Conservation (phyloP, 92 coral and sea anemone species). For the Palythoa caribaeorum region DNA sequence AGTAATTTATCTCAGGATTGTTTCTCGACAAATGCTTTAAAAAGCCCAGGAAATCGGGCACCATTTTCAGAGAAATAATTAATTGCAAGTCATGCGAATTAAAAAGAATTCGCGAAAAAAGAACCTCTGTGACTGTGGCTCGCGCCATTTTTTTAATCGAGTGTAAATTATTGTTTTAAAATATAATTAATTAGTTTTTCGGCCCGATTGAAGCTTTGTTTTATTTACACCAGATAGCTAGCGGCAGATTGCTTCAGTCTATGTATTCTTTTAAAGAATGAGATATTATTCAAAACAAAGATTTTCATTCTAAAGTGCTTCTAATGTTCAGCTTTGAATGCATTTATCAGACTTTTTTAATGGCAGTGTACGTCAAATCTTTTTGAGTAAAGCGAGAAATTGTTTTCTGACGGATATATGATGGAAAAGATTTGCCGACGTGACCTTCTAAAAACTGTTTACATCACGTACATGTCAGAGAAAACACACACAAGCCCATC, state of each 20-base stretch:
- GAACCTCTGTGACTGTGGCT: not conserved
- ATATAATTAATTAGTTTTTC: not conserved
- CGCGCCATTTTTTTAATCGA: not conserved
- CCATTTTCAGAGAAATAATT: not conserved
- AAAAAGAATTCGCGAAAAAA: not conserved
- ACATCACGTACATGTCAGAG: not conserved
- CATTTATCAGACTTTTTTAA: not conserved
- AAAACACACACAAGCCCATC: not conserved
- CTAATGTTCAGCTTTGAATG: not conserved
- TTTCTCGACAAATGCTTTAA: not conserved
- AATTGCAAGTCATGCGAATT: not conserved
- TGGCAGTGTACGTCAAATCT: not conserved
- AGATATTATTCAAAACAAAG: not conserved
- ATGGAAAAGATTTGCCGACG: not conserved
- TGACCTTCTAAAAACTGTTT: not conserved
- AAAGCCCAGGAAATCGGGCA: not conserved
- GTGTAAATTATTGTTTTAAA: not conserved
- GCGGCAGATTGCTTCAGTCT: not conserved
- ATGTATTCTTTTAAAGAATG: not conserved
- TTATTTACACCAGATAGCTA: not conserved
- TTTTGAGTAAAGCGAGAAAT: not conserved
- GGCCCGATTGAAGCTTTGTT: not conserved
- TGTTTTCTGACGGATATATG: not conserved
- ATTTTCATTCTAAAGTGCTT: not conserved
- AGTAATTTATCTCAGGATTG: not conserved